Percentiles rank a stretch among this genome's conserved stretches.
These are phyloP conservation scores for Bilobella aurantiaca DNA, from an alignment of 1,140 invertebrate genomes.

Conservation along the genomic window DNA sequence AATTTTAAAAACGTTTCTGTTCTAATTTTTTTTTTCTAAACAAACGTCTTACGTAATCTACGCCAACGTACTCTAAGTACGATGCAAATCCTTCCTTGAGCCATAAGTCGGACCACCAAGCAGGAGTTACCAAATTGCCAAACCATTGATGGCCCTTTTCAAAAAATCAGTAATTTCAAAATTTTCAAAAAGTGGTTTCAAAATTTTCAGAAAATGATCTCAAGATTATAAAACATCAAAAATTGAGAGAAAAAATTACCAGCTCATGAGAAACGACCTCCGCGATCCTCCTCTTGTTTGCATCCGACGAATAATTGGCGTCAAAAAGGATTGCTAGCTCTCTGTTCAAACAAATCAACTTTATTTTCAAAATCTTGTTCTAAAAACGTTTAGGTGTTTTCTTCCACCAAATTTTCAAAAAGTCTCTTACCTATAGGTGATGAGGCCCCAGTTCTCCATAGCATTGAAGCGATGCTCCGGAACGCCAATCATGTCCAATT, in stretches of 20 bases:
- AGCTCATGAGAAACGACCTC: constrained; percentile 76
- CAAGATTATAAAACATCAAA: constrained; percentile 3
- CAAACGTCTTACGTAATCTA: constrained; percentile 36
- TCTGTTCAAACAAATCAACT: constrained; percentile 52
- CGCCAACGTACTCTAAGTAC: constrained; percentile 40
- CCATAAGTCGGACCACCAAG: constrained; percentile 48
- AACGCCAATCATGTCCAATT: constrained; percentile 56
- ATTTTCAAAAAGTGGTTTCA: too few relatives aligned
- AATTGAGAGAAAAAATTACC: constrained; percentile 36
- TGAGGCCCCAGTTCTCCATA: constrained; percentile 54
- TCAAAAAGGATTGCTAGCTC: constrained; percentile 74
- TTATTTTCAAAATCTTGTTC: constrained; percentile 9
- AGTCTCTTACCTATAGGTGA: constrained; percentile 46
- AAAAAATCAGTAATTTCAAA: too few relatives aligned
- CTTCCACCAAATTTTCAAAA: neutral
- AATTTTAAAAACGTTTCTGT: neutral
- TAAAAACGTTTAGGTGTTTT: neutral
- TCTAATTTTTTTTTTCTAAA: neutral
- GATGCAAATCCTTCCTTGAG: constrained; percentile 49
- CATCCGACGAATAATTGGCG: constrained; percentile 67
- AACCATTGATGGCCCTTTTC: constrained; percentile 49
- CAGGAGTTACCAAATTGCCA: constrained; percentile 51
- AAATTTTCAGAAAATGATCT: too few relatives aligned
- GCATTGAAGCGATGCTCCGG: constrained; percentile 61
- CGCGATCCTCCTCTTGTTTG: constrained; percentile 73